Base-by-base conservation (phyloP, 2,888 invertebrate species). In the Cheilosia pagana region DNA sequence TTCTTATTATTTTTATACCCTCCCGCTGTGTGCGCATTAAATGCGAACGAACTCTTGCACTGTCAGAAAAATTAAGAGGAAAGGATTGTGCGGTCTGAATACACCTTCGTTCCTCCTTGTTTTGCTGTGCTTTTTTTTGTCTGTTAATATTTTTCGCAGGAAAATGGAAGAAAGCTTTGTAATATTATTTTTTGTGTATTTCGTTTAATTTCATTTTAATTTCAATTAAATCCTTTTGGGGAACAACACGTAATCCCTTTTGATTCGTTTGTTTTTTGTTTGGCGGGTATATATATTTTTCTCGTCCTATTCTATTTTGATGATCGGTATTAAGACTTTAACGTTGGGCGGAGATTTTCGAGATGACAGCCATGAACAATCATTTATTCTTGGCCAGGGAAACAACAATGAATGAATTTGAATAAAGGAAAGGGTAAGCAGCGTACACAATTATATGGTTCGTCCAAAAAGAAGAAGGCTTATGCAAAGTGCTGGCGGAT, bases 211-310 rank as follows among this genome's bases (percentile, higher is more conserved):
- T 85, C 65, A 81, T 81, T 85, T 85, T 81, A 85, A 85, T 85
- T 85, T 85, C 79, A 81, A 83, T 85, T 85, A 74, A 85, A 85
- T 81, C 85, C 81, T 85, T 85, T 81, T 75, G 65, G 75, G 79
- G 67, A 78, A 71, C 65, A 71, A 48, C 50, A 12, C 71, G 50
- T 81, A 85, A 85, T 85, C 81, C 85, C 67, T 57, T 81, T 85
- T 85, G 65, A 81, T 65, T 85, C 81, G 81, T 85, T 85, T 85
- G 85, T 81, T 79, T 75, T 79, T 68, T 68, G 43, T 70, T 35
- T 63, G 21, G n/a, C 19, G 50, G 45, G 8, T 28, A 28, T 28
- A 8, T 28, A 62, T 57, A 45, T 79, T 81, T 65, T 79, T 63
- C 57, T 65, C 79, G 19, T 70, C 31, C 41, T 53, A 28, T 53